A percentile compares a stretch with the other conserved stretches of the same genome.
Conservation (phyloP, 2,888 invertebrate species). For the Sesamia inferens region DNA sequence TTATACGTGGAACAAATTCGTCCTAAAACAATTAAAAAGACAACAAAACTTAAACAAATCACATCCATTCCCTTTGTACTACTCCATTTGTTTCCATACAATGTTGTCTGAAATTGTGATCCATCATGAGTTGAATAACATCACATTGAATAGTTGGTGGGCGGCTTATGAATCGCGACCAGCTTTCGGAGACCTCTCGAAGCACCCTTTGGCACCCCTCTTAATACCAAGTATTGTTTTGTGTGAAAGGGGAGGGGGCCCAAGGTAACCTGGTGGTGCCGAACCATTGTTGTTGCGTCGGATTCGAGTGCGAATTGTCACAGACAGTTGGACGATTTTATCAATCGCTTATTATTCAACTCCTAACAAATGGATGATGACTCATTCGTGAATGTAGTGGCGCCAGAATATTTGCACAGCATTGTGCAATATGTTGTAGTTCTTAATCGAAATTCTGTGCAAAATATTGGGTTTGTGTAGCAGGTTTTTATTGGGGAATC, state of each 20-base stretch:
- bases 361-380: conserved; percentile 81
- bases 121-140: conserved; percentile 87
- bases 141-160: conserved; percentile 84
- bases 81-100: conserved; percentile 85
- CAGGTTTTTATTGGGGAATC: conserved; percentile 10
- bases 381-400: conserved; percentile 75
- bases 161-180: conserved; percentile 79
- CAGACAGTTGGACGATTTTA: conserved; percentile 85
- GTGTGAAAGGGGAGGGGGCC: conserved; percentile 66
- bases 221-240: conserved; percentile 61
- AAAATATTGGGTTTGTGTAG: conserved; percentile 19
- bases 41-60: conserved; percentile 62
- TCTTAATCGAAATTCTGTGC: conserved; percentile 21
- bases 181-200: conserved; percentile 70
- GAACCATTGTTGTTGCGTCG: conserved; percentile 83
- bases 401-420: conserved; percentile 54
- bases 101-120: conserved; percentile 87
- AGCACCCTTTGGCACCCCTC: conserved; percentile 71
- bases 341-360: conserved; percentile 86
- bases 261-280: conserved; percentile 73
- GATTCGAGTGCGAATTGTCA: conserved; percentile 88
- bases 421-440: conserved; percentile 38
- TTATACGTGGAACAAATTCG: conserved; percentile 3
- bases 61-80: conserved; percentile 74
- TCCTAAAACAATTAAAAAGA: conserved; percentile 56